Percentiles rank a stretch among this genome's conserved stretches.
Conservation (phyloP, 2,888 invertebrate genomes). For the Philhelius pedissequus region DNA sequence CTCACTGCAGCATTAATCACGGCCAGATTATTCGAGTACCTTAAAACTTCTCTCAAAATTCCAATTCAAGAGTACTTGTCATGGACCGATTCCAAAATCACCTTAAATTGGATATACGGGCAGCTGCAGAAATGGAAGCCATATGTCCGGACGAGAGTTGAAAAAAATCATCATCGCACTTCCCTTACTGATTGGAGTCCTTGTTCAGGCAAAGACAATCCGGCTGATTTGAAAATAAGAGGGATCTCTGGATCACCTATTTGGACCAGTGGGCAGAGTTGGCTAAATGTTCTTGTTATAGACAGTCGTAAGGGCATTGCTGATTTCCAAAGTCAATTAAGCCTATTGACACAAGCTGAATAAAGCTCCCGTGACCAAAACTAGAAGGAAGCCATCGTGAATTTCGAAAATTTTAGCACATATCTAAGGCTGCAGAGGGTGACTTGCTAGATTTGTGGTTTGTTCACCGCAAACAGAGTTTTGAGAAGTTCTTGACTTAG, state of each 20-base stretch:
- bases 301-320: not conserved
- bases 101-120: not conserved
- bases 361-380: not conserved
- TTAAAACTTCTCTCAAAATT: not conserved
- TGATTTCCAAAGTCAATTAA: not conserved
- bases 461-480: not conserved
- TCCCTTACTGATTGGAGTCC: slow-evolving; percentile 14
- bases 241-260: slow-evolving; percentile 17
- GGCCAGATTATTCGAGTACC: slow-evolving; percentile 13
- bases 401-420: not conserved
- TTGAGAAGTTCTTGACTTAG: not conserved
- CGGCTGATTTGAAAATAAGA: slow-evolving; percentile 28
- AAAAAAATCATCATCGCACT: slow-evolving; percentile 31
- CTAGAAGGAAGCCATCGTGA: not conserved
- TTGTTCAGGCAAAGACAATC: slow-evolving; percentile 30
- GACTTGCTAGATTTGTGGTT: too few species aligned
- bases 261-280: slow-evolving; percentile 27
- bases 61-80: not conserved
- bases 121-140: slow-evolving; percentile 34
- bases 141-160: slow-evolving; percentile 26
- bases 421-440: slow-evolving; percentile 9
- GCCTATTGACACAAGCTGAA: not conserved
- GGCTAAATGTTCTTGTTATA: not conserved
- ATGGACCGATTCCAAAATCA: not conserved
- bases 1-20: slow-evolving; percentile 18